Percentiles rank a stretch among this genome's conserved stretches.
phyloP scores from a whole-genome alignment of 2,797 vertebrate genomes.

The Centroberyx gerrardi region DNA sequence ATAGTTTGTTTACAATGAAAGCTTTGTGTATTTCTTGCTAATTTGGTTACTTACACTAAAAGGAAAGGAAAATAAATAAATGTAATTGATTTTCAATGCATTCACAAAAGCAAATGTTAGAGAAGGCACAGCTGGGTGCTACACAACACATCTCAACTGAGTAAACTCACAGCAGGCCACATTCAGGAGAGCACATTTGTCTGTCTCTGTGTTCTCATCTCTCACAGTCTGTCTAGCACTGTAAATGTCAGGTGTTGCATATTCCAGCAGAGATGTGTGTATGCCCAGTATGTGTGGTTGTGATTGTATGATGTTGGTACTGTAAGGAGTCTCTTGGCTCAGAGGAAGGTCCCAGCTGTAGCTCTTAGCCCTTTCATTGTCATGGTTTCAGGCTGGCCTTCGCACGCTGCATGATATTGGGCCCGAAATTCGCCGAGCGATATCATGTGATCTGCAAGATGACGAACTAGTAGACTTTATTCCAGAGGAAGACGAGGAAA shows the following conservation, averaged over 20 bases:
- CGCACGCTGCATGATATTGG: constrained; percentile 99
- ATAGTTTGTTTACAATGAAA: constrained; percentile 45
- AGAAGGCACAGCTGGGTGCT: constrained; percentile 48
- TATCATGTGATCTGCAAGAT: constrained; percentile 99
- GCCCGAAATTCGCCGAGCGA: constrained; percentile 99
- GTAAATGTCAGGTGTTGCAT: constrained; percentile 75
- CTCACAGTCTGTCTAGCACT: constrained; percentile 76
- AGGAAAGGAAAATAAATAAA: constrained; percentile 24
- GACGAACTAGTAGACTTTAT: constrained; percentile 98
- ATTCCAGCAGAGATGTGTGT: constrained; percentile 61
- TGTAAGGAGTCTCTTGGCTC: constrained; percentile 66
- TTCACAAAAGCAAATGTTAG: constrained; percentile 20
- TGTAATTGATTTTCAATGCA: constrained; percentile 14
- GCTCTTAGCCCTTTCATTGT: constrained; percentile 82
- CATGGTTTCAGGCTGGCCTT: constrained; percentile 97
- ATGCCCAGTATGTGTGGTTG: constrained; percentile 67
- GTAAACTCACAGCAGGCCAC: constrained; percentile 47
- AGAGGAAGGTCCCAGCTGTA: constrained; percentile 66
- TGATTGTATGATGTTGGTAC: constrained; percentile 59
- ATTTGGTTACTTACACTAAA: constrained; percentile 25
- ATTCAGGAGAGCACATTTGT: constrained; percentile 75
- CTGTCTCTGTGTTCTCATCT: constrained; percentile 78
- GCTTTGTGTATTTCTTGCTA: constrained; percentile 35
- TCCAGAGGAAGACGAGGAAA: constrained; percentile 96
- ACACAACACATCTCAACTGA: constrained; percentile 30